These are phyloP conservation scores for Staurois parvus DNA, from an alignment of 2,797 vertebrate genomes.

Conservation along the genomic window DNA sequence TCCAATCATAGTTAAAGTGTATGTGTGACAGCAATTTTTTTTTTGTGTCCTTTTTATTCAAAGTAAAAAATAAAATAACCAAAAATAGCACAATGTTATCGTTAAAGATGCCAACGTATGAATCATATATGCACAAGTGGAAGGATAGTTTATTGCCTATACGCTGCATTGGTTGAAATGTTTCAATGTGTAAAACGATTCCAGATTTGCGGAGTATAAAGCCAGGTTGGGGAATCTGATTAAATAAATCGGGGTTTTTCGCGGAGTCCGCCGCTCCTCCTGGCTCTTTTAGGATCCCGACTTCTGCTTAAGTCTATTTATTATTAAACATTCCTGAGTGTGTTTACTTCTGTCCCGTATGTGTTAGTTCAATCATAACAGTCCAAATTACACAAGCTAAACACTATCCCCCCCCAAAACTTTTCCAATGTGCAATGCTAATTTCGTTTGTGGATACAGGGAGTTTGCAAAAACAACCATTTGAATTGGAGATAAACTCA, in stretches of 20 bases:
- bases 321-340: slow-evolving; percentile 59
- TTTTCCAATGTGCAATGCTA: slow-evolving; percentile 58
- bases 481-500: slow-evolving; percentile 60
- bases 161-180: slow-evolving; percentile 37
- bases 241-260: slow-evolving; percentile 44
- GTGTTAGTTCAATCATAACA: slow-evolving; percentile 62
- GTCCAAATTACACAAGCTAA: slow-evolving; percentile 62
- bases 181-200: slow-evolving; percentile 52
- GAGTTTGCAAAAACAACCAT: slow-evolving; percentile 63
- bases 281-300: slow-evolving; percentile 31
- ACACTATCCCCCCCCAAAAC: no score
- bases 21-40: neutral
- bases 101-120: slow-evolving; percentile 43
- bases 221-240: slow-evolving; percentile 35
- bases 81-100: slow-evolving; percentile 28
- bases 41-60: neutral
- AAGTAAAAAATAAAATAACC: neutral
- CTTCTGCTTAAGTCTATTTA: slow-evolving; percentile 51
- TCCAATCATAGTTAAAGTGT: neutral
- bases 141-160: slow-evolving; percentile 56
- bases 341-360: slow-evolving; percentile 57
- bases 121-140: slow-evolving; percentile 48
- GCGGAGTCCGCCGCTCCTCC: neutral
- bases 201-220: slow-evolving; percentile 51
- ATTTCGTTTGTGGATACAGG: slow-evolving; percentile 62